phyloP scores from a whole-genome alignment of 2,797 vertebrate species.

The Phyllotis vaccarum region DNA sequence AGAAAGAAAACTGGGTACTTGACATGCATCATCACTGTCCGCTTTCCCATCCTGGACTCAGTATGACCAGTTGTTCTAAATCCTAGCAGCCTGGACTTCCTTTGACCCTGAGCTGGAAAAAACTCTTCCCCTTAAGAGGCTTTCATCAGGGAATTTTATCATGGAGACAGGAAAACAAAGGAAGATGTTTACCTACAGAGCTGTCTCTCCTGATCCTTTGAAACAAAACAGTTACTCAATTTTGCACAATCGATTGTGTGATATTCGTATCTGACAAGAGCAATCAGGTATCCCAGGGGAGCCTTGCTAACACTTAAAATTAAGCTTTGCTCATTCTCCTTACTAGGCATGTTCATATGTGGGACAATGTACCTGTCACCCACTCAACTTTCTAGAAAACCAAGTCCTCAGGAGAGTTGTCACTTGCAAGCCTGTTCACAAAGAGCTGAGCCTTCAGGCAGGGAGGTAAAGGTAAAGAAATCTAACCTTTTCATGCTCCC shows the following conservation, averaged over 20 bases:
- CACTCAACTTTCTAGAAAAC: slow-evolving; percentile 31
- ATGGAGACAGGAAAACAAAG: not conserved
- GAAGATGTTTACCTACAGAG: not conserved
- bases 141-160: not conserved
- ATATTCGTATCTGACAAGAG: not conserved
- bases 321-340: not conserved
- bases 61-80: not conserved
- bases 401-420: not conserved
- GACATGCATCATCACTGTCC: not conserved
- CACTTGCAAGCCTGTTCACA: not conserved
- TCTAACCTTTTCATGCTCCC: not conserved
- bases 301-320: not conserved
- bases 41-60: not conserved
- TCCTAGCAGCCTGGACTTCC: not conserved
- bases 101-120: not conserved
- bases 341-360: not conserved
- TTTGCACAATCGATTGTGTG: not conserved
- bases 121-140: not conserved
- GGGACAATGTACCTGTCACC: not conserved
- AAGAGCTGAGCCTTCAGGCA: not conserved
- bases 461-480: not conserved
- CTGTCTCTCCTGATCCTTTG: not conserved
- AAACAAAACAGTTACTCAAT: slow-evolving; percentile 9
- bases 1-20: not conserved
- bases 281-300: not conserved